Evolutionary conservation across 2,113 vertebrate genomes (phyloP), one percentile per base, ranked within the genome.

Genomic region (Psephotus haematonotus): DNA sequence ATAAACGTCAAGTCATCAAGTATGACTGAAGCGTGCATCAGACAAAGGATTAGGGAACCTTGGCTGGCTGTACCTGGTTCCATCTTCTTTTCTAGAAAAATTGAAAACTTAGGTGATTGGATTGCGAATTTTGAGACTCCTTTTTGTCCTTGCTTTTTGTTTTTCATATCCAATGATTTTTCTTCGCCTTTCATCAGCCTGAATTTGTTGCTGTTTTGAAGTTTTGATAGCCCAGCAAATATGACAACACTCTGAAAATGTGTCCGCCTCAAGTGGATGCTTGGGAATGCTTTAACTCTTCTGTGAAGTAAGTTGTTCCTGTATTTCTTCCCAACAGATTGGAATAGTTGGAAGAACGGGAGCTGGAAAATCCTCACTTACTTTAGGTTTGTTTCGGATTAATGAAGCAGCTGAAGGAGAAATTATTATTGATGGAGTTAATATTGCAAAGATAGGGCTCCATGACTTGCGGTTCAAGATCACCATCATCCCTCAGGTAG

Each of bases 401-500:
- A 99, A 98, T 2, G 99, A 99, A 95, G 98, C 99, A 5, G 97
- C 98, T 0, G 96, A 98, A 82, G 99, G 99, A 4, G 97, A 98
- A 63, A 99, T 99, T 82, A 64, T 98, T n/a, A 98, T 99, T 6
- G 99, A 99, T 35, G 98, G 98, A 9, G 29, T 99, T 46, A 98
- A 99, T 97, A 99, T 99, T 10, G 97, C 99, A 43, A 93, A 98
- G 65, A 98, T 99, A 1, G 99, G 99, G 18, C 98, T 99, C 10
- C 99, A 99, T 11, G 98, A 99, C 27, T 98, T 99, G 5, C 97
- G 99, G 47, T 99, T 99, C 93, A 98, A 98, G 95, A 99, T 99
- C 95, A 99, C 99, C 89, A 99, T 99, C 92, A 99, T 99, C 72
- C 99, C 99, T 18, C 99, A 99, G 99, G 99, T 99, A 33, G 14